Percentiles rank a stretch among this genome's conserved stretches.
Conservation (phyloP, 2,888 invertebrate species). For the Chirona hameri region DNA sequence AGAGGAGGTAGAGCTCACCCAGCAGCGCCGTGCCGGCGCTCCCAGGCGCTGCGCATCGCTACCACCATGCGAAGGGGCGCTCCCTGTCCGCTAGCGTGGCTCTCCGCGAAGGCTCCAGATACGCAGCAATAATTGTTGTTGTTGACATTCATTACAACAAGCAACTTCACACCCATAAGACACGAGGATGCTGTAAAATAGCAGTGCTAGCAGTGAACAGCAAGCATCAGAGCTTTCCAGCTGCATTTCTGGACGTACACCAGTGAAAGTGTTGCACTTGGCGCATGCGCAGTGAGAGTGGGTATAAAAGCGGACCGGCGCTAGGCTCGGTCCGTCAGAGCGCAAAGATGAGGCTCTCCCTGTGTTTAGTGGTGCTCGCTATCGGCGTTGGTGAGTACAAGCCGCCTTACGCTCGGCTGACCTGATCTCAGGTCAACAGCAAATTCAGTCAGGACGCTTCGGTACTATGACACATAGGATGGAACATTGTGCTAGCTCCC, state of each 20-base stretch:
- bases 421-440: not conserved
- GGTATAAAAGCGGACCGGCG: not conserved
- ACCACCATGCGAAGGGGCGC: no score
- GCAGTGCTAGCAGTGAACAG: not conserved
- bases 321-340: not conserved
- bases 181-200: not conserved
- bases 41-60: no score
- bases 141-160: not conserved
- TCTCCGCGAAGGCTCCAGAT: no score
- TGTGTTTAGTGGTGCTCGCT: conserved; percentile 2
- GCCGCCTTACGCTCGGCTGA: not conserved
- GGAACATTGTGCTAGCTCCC: no score
- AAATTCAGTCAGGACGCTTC: no score
- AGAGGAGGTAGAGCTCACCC: no score
- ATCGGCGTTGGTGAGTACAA: not conserved
- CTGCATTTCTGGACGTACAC: not conserved
- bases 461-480: no score
- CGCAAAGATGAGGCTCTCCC: not conserved
- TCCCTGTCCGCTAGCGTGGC: no score
- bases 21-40: no score
- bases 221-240: not conserved
- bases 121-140: not conserved
- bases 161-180: not conserved
- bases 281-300: conserved; percentile 4
- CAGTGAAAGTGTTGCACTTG: conserved; percentile 22